Evolutionary conservation across 1,140 invertebrate species (phyloP).

Genomic region (Pseudoatta argentina): DNA sequence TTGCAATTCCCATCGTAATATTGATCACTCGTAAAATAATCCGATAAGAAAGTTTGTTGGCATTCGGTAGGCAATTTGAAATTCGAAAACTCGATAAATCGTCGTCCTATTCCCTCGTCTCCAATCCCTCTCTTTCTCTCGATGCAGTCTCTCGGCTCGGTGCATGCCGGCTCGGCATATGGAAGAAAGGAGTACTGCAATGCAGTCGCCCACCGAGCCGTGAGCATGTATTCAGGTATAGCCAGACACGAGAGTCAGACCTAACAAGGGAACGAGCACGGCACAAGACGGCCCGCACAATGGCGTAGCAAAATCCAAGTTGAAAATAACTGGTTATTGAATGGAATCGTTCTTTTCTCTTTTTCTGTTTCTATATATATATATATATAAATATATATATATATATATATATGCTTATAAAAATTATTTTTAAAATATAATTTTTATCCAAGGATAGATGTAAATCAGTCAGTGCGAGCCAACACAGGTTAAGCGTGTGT

Average conservation of each 20-base stretch:
- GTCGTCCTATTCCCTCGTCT: slow-evolving; percentile 47
- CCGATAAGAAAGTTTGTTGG: slow-evolving; percentile 60
- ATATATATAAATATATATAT: no score
- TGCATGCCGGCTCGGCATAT: slow-evolving; percentile 77
- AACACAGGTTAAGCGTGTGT: no score
- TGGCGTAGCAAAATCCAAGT: slow-evolving; percentile 51
- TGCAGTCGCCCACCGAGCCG: slow-evolving; percentile 81
- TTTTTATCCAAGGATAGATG: neutral
- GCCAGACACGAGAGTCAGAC: slow-evolving; percentile 70
- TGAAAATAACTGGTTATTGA: slow-evolving; percentile 28
- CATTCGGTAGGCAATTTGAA: slow-evolving; percentile 56
- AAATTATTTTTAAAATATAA: neutral
- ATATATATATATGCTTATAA: neutral
- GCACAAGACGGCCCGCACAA: slow-evolving; percentile 60
- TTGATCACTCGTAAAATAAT: slow-evolving; percentile 57
- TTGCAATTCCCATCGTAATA: slow-evolving; percentile 43
- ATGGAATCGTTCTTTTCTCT: slow-evolving; percentile 25
- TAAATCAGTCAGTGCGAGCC: no score
- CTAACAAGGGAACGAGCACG: slow-evolving; percentile 59
- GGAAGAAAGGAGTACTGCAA: slow-evolving; percentile 81
- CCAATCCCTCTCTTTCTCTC: slow-evolving; percentile 72
- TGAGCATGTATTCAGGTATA: slow-evolving; percentile 80
- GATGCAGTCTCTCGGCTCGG: slow-evolving; percentile 63
- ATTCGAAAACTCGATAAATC: slow-evolving; percentile 73
- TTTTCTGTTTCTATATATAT: slow-evolving; percentile 3